phyloP scores from a whole-genome alignment of 2,113 vertebrate species.

The Heterotis niloticus region DNA sequence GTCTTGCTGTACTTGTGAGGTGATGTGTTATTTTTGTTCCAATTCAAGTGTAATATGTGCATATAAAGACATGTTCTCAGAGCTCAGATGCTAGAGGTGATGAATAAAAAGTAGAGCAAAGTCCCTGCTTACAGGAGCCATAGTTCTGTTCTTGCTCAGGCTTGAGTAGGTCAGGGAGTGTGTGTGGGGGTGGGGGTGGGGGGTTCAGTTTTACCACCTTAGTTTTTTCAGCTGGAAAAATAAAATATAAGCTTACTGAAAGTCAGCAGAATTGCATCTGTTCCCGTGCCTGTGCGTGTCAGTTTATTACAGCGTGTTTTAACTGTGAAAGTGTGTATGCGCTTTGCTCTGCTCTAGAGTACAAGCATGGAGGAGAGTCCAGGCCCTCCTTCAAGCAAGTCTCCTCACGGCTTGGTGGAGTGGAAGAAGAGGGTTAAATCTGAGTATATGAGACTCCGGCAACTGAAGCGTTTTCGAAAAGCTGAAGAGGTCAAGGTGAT shows the following conservation, averaged over 20 bases:
- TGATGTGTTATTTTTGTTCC: neutral
- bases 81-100: too few relatives aligned
- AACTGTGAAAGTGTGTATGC: neutral
- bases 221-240: neutral
- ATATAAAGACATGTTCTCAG: too few relatives aligned
- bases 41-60: neutral
- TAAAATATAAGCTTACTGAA: neutral
- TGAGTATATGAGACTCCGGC: slow-evolving; percentile 93
- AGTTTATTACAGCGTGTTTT: neutral
- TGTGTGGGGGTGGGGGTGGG: neutral
- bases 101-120: too few relatives aligned
- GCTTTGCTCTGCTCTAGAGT: neutral
- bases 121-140: neutral
- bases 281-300: neutral
- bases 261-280: too few relatives aligned
- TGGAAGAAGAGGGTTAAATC: slow-evolving; percentile 96
- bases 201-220: neutral
- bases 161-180: slow-evolving; percentile 12
- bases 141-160: neutral
- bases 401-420: slow-evolving; percentile 70
- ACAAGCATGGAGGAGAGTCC: slow-evolving; percentile 67
- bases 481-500: slow-evolving; percentile 85
- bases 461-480: slow-evolving; percentile 86
- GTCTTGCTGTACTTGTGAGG: neutral
- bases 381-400: slow-evolving; percentile 60